Evolutionary conservation across 1,140 invertebrate genomes (phyloP).

Genomic region (Tigriopus japonicus): DNA sequence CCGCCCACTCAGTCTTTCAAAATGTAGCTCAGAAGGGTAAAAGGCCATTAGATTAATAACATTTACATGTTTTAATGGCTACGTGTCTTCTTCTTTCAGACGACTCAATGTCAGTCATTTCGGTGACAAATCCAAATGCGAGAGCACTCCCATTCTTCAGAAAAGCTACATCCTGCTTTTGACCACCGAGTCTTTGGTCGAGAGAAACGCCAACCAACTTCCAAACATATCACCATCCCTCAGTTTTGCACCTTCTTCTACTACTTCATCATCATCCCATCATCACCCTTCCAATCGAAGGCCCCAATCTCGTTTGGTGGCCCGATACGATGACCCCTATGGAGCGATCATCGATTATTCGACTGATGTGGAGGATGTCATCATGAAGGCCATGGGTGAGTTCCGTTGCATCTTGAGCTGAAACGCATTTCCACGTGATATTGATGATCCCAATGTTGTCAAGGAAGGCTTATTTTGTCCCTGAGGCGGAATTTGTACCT

Average conservation of each 20-base stretch:
- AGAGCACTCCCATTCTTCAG: not conserved
- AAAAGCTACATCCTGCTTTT: not conserved
- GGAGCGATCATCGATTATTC: not conserved
- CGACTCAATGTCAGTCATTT: constrained; percentile 2
- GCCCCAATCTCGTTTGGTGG: not conserved
- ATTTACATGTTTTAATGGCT: not conserved
- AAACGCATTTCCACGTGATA: no score
- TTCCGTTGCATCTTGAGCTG: not conserved
- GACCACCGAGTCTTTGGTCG: not conserved
- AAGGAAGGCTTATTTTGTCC: no score
- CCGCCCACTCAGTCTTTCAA: no score
- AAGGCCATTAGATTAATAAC: no score
- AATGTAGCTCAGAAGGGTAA: no score
- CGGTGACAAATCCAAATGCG: not conserved
- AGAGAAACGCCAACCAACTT: not conserved
- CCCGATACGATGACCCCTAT: not conserved
- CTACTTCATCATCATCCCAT: no score
- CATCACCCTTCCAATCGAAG: no score
- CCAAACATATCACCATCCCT: no score
- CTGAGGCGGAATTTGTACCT: no score
- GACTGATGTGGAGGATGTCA: not conserved
- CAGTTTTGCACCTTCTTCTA: no score
- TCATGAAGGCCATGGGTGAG: not conserved
- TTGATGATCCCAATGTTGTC: no score
- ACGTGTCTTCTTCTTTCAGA: not conserved